These are phyloP conservation scores for Papilio elwesi DNA, from an alignment of 2,888 invertebrate genomes.

Conservation along the genomic window DNA sequence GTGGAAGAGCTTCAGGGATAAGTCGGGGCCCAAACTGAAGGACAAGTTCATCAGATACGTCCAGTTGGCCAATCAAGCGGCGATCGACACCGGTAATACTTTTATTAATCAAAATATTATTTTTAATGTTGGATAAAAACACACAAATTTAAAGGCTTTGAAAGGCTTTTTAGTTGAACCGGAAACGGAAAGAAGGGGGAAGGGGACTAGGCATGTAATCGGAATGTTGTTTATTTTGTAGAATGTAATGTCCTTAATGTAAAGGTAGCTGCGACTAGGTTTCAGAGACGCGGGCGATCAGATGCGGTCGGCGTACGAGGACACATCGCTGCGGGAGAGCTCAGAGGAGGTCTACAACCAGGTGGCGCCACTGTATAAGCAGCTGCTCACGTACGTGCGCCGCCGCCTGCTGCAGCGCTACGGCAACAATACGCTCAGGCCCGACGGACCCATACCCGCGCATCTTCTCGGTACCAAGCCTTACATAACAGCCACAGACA, in stretches of 20 bases:
- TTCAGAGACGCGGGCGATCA: constrained; percentile 92
- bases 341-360: constrained; percentile 85
- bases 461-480: constrained; percentile 87
- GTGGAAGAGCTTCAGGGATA: constrained; percentile 93
- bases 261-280: constrained; percentile 71
- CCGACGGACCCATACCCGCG: constrained; percentile 92
- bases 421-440: constrained; percentile 82
- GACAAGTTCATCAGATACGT: constrained; percentile 91
- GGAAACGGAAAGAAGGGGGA: too few species aligned
- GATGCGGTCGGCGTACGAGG: constrained; percentile 90
- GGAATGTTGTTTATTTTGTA: too few species aligned
- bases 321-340: constrained; percentile 85
- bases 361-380: constrained; percentile 90
- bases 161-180: too few species aligned
- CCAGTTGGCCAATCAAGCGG: constrained; percentile 91
- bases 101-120: neutral
- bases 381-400: constrained; percentile 92
- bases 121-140: too few species aligned
- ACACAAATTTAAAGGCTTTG: too few species aligned
- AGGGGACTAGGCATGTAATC: too few species aligned
- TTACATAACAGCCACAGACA: too few species aligned
- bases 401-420: constrained; percentile 86
- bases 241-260: neutral
- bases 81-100: constrained; percentile 86
- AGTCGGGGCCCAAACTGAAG: constrained; percentile 89